Evolutionary conservation across 1,140 invertebrate species (phyloP), one percentile per base, ranked within the genome.

Genomic region (Carposina sasakii): DNA sequence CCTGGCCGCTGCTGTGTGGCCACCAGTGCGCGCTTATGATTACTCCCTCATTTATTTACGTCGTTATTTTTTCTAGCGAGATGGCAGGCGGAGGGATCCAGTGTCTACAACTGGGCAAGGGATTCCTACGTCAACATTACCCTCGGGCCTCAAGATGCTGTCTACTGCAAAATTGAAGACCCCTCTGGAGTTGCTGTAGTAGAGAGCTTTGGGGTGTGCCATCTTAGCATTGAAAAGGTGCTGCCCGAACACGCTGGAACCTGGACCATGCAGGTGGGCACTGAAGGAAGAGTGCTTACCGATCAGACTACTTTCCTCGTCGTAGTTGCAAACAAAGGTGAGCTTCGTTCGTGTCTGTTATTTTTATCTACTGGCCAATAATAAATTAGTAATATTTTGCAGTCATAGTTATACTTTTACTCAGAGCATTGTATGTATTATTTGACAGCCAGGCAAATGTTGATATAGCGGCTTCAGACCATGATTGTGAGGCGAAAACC

Each of bases 131-230:
- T 72, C 0, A 30, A 55, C 4, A 42, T 50, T 17, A 37, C 37
- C 3, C n/a, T 81, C 9, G 78, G 78, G 3, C 62, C 78, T 0
- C 63, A 71, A 43, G 49, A 68, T 24, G 63, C 67, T 1, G 52
- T 77, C 0, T 78, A 75, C 53, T 82, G 78, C 41, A 63, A 36
- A 45, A 21, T 73, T 5, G 15, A 31, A 6, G 60, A 67, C 26
- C 62, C 67, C 1, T 15, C 30, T 10, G 41, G 54, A 0, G 9
- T 43, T 19, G 33, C 50, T 10, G 53, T 71, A 6, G 79, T 60
- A 37, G 68, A 82, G 15, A 60, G 62, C 12, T 74, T 76, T 40
- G 75, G 78, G 15, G 67, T 54, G 37, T 82, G 76, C 40, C 58
- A 44, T 15, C 39, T 77, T 4, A 48, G n/a, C 9, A 4, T 82